Conservation (phyloP, 2,113 vertebrate genomes). For the Oxyruncus cristatus region DNA sequence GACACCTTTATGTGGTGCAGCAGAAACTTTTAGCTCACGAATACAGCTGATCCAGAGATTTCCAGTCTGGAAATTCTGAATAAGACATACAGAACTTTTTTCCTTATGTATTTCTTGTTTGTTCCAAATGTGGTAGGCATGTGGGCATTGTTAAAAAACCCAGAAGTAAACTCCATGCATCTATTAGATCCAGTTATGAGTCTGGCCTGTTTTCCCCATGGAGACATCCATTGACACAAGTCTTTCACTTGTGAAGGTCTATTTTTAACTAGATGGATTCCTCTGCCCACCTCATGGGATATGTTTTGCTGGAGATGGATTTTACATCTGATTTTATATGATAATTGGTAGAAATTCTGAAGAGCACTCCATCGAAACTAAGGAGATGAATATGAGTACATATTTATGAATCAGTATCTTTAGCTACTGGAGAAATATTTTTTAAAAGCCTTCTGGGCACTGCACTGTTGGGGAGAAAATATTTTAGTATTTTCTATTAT, state of each 20-base stretch:
- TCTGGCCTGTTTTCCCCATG: neutral
- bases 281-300: neutral
- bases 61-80: neutral
- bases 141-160: neutral
- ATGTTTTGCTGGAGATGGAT: neutral
- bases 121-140: neutral
- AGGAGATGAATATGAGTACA: neutral
- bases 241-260: neutral
- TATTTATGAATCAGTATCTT: neutral
- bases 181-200: neutral
- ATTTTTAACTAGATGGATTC: neutral
- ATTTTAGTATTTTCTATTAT: neutral
- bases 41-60: neutral
- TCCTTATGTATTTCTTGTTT: neutral
- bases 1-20: neutral
- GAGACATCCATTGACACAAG: neutral
- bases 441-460: neutral
- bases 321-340: neutral
- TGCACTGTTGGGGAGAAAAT: neutral
- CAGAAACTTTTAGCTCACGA: neutral
- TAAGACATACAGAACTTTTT: neutral
- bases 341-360: constrained; percentile 9
- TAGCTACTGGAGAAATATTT: neutral
- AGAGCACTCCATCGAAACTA: neutral
- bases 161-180: neutral